phyloP scores from a whole-genome alignment of 2,888 invertebrate genomes.

The Cremastobaeus sp. region DNA sequence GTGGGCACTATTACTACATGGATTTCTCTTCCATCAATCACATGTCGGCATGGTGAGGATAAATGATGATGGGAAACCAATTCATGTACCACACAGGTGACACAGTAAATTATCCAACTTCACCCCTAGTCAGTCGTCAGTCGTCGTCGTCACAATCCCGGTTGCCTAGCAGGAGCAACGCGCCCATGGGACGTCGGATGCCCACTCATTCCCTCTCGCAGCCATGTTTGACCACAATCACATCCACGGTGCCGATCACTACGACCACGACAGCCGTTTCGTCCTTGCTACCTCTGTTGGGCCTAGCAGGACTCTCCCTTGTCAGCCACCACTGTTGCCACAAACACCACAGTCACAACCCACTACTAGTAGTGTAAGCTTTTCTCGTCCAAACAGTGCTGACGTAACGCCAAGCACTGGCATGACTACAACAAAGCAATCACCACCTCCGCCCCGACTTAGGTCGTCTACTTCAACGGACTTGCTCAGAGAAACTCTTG shows the following conservation, averaged over 20 bases:
- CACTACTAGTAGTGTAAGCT: conserved; percentile 38
- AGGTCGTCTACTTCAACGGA: conserved; percentile 72
- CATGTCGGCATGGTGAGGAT: conserved; percentile 74
- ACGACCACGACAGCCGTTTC: conserved; percentile 71
- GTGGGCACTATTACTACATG: conserved; percentile 72
- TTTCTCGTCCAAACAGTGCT: conserved; percentile 34
- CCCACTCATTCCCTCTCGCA: conserved; percentile 73
- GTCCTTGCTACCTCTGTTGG: conserved; percentile 67
- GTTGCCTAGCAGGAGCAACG: conserved; percentile 76
- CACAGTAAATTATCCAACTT: conserved; percentile 80
- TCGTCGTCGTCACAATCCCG: conserved; percentile 88
- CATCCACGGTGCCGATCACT: conserved; percentile 63
- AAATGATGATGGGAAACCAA: conserved; percentile 75
- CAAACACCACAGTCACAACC: neutral
- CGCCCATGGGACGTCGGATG: conserved; percentile 70
- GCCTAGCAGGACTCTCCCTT: conserved; percentile 32
- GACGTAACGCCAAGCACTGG: conserved; percentile 10
- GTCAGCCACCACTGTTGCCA: conserved; percentile 33
- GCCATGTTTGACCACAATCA: conserved; percentile 68
- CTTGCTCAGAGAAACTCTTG: conserved; percentile 72
- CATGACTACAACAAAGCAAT: conserved; percentile 66
- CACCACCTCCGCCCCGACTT: conserved; percentile 72
- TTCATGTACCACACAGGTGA: conserved; percentile 74
- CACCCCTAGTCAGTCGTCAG: conserved; percentile 85
- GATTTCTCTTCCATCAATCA: conserved; percentile 75